Evolutionary conservation across 2,888 invertebrate genomes (phyloP), one percentile per base, ranked within the genome.

Genomic region (Drosophila eohydei): DNA sequence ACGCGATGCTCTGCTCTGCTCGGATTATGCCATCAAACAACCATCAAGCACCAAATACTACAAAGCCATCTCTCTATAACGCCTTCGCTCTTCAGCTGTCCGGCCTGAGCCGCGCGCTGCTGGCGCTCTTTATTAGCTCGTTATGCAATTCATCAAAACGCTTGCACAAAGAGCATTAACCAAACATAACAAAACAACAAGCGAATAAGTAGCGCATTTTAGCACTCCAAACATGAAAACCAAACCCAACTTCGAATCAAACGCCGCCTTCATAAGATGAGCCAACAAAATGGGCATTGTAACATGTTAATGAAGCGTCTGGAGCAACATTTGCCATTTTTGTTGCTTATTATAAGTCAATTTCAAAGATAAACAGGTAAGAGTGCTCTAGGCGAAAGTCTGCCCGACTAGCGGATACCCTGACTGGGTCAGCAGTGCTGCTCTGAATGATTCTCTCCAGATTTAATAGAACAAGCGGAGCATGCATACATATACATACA

Each of bases 91-190:
- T 16, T 11, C 52, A 36, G 12, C 43, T 36, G 26, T 38, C 12
- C 4, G 68, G 59, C n/a, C n/a, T n/a, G n/a, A n/a, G n/a, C n/a
- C n/a, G n/a, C n/a, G n/a, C n/a, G n/a, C n/a, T n/a, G n/a, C 21
- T 21, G 55, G 63, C 65, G 41, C 62, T 68, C 56, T 74, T 83
- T 78, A 72, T 77, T 67, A 61, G 71, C 72, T 78, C 57, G 71
- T 86, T 84, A 86, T 83, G 83, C 81, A 83, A 83, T 75, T 75
- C 70, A 72, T 79, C 72, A 78, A 67, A 70, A 32, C 30, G 50
- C n/a, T 46, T 50, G 41, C 60, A 56, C 32, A 64, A 57, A 61
- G 46, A 54, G 44, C 36, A 58, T 50, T 32, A 50, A 34, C 41
- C 38, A 44, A 67, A 36, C 50, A 44, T 9, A 50, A 50, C 50